Evolutionary conservation across 2,113 vertebrate species (phyloP).

Genomic region (Centrocercus urophasianus): DNA sequence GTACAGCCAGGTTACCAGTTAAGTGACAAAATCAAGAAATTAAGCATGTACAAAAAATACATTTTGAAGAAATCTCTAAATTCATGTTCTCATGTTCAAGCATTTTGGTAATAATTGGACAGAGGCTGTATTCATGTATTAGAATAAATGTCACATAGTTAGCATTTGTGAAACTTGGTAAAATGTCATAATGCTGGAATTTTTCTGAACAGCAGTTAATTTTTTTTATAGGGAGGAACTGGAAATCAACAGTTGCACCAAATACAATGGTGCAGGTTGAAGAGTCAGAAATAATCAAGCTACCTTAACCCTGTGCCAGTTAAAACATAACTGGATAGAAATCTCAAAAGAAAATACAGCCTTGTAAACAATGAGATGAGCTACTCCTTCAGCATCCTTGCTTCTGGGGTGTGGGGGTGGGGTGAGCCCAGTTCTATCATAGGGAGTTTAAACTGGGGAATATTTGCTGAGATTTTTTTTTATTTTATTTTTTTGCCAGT

Average conservation of each 20-base stretch:
- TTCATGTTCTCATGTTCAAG: rapidly evolving
- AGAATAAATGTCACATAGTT: not conserved
- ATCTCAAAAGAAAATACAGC: not conserved
- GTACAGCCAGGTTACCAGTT: not conserved
- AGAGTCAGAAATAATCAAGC: not conserved
- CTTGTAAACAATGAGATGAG: not conserved
- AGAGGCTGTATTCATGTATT: not conserved
- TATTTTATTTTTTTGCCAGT: not conserved
- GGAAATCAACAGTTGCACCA: not conserved
- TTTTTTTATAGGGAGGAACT: not conserved
- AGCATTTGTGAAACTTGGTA: not conserved
- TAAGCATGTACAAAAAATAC: not conserved
- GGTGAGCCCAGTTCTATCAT: not conserved
- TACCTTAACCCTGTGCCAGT: not conserved
- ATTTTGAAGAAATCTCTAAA: not conserved
- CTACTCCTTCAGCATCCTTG: not conserved
- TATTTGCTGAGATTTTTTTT: not conserved
- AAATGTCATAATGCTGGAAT: not conserved
- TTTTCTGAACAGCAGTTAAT: not conserved
- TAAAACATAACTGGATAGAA: not conserved
- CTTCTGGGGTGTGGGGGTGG: not conserved
- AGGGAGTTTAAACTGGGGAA: not conserved
- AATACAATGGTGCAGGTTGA: not conserved
- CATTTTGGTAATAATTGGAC: not conserved
- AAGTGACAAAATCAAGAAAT: not conserved